Conservation (phyloP, 2,888 invertebrate species). For the Drosophila suboccidentalis region DNA sequence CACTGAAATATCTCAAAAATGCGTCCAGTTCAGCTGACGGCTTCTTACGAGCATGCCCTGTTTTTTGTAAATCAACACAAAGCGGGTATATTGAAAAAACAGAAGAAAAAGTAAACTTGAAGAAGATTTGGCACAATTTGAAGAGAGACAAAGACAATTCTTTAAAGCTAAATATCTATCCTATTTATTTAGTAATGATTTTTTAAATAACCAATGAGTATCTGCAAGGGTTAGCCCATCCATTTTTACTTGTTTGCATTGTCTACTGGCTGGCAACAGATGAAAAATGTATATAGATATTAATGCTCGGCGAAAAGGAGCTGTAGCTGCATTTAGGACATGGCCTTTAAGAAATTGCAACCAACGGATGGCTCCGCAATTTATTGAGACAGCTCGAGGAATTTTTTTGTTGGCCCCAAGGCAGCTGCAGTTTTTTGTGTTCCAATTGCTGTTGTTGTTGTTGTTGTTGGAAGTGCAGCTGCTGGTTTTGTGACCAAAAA, state of each 20-base stretch:
- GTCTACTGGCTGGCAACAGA: slow-evolving; percentile 46
- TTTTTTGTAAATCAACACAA: not conserved
- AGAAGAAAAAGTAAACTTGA: not conserved
- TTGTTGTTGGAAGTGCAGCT: slow-evolving; percentile 28
- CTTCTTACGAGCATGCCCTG: slow-evolving; percentile 28
- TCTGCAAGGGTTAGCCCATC: not conserved
- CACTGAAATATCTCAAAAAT: slow-evolving; percentile 62
- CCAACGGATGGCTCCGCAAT: slow-evolving; percentile 33
- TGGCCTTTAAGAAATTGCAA: slow-evolving; percentile 65
- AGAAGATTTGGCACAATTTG: not conserved
- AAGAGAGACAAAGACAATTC: not conserved
- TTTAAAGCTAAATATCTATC: not conserved
- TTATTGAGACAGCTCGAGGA: slow-evolving; percentile 57
- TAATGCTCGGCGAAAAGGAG: slow-evolving; percentile 55
- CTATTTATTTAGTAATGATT: not conserved
- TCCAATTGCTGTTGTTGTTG: slow-evolving; percentile 26
- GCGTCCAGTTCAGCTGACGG: slow-evolving; percentile 39
- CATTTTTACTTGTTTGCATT: slow-evolving; percentile 56
- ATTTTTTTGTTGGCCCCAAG: slow-evolving; percentile 16
- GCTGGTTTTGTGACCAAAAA: slow-evolving; percentile 56
- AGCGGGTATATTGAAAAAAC: slow-evolving; percentile 1
- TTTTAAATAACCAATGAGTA: not conserved
- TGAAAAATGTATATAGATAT: slow-evolving; percentile 72
- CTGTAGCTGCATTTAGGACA: slow-evolving; percentile 55
- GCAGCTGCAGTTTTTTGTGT: slow-evolving; percentile 8